Evolutionary conservation across 2,888 invertebrate species (phyloP).

Genomic region (Agriopis marginaria): DNA sequence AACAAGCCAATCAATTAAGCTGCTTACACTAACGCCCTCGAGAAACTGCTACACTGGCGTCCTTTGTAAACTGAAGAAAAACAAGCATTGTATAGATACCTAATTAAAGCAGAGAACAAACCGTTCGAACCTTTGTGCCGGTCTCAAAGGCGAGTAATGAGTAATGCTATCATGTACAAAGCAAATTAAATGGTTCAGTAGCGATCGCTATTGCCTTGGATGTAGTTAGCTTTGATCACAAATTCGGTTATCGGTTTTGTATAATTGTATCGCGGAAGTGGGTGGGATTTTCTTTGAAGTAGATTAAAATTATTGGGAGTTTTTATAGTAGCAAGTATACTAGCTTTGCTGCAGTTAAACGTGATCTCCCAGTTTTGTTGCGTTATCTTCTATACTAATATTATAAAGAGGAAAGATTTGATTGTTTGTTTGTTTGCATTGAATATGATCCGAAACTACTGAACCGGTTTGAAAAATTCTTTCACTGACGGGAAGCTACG

Average conservation of each 20-base stretch:
- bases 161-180: constrained; percentile 28
- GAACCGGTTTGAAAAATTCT: no score
- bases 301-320: background rate
- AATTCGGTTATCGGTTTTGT: constrained; percentile 20
- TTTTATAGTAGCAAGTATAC: background rate
- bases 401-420: no score
- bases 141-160: constrained; percentile 30
- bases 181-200: constrained; percentile 19
- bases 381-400: no score
- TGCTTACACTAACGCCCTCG: constrained; percentile 7
- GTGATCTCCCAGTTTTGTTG: no score
- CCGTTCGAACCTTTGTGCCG: constrained; percentile 22
- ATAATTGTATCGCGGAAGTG: constrained; percentile 13
- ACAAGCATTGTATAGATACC: constrained; percentile 28
- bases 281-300: constrained; percentile 1
- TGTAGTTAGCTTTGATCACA: constrained; percentile 22
- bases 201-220: constrained; percentile 11
- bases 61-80: constrained; percentile 30
- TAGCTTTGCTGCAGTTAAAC: no score
- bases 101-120: constrained; percentile 34
- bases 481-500: no score
- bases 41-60: constrained; percentile 12
- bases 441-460: no score
- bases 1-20: constrained; percentile 15
- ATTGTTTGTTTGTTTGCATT: no score